Evolutionary conservation across 2,888 invertebrate species (phyloP), one percentile per base, ranked within the genome.

Genomic region (Girardia tigrina): DNA sequence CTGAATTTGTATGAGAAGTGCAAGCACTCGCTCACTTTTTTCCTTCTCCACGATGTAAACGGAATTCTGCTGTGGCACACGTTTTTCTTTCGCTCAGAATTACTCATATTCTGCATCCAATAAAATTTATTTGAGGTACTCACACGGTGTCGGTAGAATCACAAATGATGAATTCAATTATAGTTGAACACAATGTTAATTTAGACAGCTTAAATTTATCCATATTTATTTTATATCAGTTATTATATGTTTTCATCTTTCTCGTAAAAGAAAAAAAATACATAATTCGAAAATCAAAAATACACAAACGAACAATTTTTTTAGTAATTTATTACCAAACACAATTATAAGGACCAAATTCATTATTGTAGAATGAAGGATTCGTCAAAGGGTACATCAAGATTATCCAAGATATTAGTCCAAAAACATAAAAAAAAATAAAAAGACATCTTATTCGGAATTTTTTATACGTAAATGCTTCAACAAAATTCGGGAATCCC

Each of bases 401-500:
- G 56, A 88, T 84, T 79, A 89, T 88, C 93, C 94, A 94, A 0
- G 88, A 82, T 8, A 88, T 81, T 1, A 94, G 87, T 8, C 94
- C 94, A 4, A 89, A 79, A 1, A 92, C 82, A 83, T 90, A 92
- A 76, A 89, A 86, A 70, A 85, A 83, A 28, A 89, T 86, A 6
- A 82, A 80, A 0, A 91, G 87, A 27, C 89, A 82, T 16, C 87
- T 83, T 8, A 36, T 36, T 79, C 90, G 87, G 77, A 86, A 85
- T 42, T 80, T 79, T 79, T 86, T 84, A 80, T 88, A 88, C 26
- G 87, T 87, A 77, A 88, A 82, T 1, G 90, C 85, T 81, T 90
- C 92, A 1, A 87, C 86, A 78, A 94, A 87, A 83, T 93, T 91
- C 0, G 94, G 94, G 81, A 94, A 90, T 6, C 94, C 94, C 92